Evolutionary conservation across 2,797 vertebrate species (phyloP).

Genomic region (Sebastiscus albofasciatus): DNA sequence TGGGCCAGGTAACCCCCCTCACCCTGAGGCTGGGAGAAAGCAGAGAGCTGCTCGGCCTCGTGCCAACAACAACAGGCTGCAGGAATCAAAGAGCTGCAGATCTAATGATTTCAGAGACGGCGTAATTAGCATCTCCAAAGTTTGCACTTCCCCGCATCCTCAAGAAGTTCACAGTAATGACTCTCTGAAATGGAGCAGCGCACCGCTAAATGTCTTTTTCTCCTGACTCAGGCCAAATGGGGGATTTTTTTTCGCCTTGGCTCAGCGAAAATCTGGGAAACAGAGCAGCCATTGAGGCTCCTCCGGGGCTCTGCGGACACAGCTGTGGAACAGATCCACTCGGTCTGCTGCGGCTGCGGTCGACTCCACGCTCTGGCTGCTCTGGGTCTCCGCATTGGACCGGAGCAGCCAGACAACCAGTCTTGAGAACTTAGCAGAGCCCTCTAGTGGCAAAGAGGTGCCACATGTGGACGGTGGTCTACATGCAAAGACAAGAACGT

Average conservation of each 20-base stretch:
- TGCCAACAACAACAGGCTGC: constrained; percentile 69
- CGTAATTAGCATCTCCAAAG: constrained; percentile 26
- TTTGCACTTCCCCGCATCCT: neutral
- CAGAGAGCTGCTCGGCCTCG: constrained; percentile 53
- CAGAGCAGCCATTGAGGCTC: constrained; percentile 65
- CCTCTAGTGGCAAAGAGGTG: constrained; percentile 38
- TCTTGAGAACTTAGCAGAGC: constrained; percentile 13
- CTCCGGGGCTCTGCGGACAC: constrained; percentile 44
- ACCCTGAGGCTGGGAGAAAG: constrained; percentile 46
- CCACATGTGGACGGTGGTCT: constrained; percentile 31
- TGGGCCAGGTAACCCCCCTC: constrained; percentile 59
- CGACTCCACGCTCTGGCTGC: constrained; percentile 4
- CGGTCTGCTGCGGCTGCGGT: constrained; percentile 51
- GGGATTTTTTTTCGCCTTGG: constrained; percentile 52
- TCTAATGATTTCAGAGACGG: constrained; percentile 52
- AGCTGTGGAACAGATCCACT: constrained; percentile 77
- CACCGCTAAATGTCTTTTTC: constrained; percentile 20
- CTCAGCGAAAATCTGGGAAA: constrained; percentile 66
- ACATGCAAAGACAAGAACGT: neutral
- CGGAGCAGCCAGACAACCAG: constrained; percentile 17
- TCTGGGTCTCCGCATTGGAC: constrained; percentile 19
- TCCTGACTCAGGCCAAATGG: constrained; percentile 58
- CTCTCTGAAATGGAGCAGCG: constrained; percentile 30
- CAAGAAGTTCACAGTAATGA: constrained; percentile 26
- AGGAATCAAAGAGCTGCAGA: constrained; percentile 64